Conservation (phyloP, 2,888 invertebrate genomes). For the Torymus texanus region DNA sequence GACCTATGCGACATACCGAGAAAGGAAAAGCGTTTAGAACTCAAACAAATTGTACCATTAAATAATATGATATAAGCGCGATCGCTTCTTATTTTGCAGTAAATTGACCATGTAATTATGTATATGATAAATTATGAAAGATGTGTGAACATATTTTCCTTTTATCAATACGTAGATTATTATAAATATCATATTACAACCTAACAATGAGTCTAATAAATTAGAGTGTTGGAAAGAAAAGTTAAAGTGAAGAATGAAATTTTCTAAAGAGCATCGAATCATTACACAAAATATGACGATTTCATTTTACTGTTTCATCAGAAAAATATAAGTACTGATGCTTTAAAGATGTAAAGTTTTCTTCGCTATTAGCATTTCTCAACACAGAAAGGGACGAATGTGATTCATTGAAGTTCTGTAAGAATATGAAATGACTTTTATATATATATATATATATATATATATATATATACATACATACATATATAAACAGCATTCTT, state of each 20-base stretch:
- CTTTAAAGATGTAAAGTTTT: constrained; percentile 11
- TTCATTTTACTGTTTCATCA: constrained; percentile 1
- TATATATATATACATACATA: constrained; percentile 4
- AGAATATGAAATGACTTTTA: constrained; percentile 13
- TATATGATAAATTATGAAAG: constrained; percentile 49
- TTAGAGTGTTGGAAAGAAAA: constrained; percentile 12
- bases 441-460: constrained; percentile 11
- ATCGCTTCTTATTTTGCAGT: constrained; percentile 44
- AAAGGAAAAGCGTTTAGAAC: neutral
- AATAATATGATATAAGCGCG: constrained; percentile 18
- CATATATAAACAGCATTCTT: constrained; percentile 32
- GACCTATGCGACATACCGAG: neutral
- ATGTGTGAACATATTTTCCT: constrained; percentile 49
- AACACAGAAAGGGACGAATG: constrained; percentile 1
- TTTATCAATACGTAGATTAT: constrained; percentile 43
- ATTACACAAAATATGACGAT: neutral
- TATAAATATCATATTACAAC: constrained; percentile 38
- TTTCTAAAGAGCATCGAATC: constrained; percentile 14
- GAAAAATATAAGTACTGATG: constrained; percentile 14
- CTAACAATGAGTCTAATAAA: constrained; percentile 32
- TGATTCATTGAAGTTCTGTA: constrained; percentile 25
- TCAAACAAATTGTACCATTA: constrained; percentile 18
- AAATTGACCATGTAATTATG: constrained; percentile 51
- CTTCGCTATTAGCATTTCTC: constrained; percentile 8
- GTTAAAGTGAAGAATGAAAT: constrained; percentile 8